Percentiles rank a stretch among this genome's conserved stretches.
phyloP scores from a whole-genome alignment of 2,797 vertebrate genomes.

The Pseudocheirus occidentalis region DNA sequence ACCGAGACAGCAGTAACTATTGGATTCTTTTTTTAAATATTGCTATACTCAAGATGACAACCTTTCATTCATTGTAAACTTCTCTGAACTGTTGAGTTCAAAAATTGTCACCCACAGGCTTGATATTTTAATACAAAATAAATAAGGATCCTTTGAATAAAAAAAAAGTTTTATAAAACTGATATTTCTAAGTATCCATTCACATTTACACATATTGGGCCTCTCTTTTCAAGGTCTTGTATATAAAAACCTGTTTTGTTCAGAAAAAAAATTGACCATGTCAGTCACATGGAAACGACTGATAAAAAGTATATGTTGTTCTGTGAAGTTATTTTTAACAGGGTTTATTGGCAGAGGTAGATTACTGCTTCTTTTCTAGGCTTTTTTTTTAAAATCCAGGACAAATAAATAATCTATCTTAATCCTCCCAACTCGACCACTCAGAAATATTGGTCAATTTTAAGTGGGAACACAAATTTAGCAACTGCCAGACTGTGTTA shows the following conservation, averaged over 20 bases:
- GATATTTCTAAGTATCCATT: conserved; percentile 77
- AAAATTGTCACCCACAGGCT: conserved; percentile 81
- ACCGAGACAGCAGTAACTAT: conserved; percentile 85
- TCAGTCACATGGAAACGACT: conserved; percentile 77
- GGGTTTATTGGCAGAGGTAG: conserved; percentile 87
- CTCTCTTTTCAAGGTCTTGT: conserved; percentile 78
- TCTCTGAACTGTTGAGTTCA: conserved; percentile 79
- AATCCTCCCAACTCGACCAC: conserved; percentile 74
- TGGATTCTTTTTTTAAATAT: conserved; percentile 78
- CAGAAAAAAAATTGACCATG: conserved; percentile 72
- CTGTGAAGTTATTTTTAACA: conserved; percentile 79
- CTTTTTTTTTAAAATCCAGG: conserved; percentile 74
- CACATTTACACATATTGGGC: conserved; percentile 76
- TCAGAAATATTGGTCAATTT: conserved; percentile 84
- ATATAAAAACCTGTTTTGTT: conserved; percentile 80
- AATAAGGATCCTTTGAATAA: conserved; percentile 79
- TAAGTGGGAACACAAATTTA: conserved; percentile 86
- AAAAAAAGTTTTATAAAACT: conserved; percentile 79
- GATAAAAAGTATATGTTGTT: conserved; percentile 67
- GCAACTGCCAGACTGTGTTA: conserved; percentile 95
- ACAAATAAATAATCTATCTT: conserved; percentile 77
- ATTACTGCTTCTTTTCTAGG: conserved; percentile 85
- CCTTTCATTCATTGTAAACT: conserved; percentile 81
- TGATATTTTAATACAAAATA: conserved; percentile 79
- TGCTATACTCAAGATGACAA: conserved; percentile 83